A percentile compares a stretch with the other conserved stretches of the same genome.
These are phyloP conservation scores for Cirrhinus mrigala DNA, from an alignment of 2,797 vertebrate species.

Conservation along the genomic window DNA sequence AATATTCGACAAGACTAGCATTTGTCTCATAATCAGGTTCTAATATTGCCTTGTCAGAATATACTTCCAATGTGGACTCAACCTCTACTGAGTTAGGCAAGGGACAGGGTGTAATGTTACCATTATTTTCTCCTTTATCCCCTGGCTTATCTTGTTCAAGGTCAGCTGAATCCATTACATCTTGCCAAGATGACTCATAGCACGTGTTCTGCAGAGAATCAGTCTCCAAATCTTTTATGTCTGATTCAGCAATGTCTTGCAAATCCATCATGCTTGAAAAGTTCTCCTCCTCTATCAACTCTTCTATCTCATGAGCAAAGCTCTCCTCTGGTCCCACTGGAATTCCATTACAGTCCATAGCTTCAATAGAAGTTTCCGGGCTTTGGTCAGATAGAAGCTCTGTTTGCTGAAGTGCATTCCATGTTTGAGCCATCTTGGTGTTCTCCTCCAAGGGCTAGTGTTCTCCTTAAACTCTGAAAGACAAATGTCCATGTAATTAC, in stretches of 20 bases:
- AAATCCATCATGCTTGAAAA: conserved; percentile 63
- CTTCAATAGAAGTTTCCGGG: conserved; percentile 61
- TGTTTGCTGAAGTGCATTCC: conserved; percentile 72
- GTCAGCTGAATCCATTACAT: conserved; percentile 59
- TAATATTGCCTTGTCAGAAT: conserved; percentile 65
- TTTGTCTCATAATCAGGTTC: conserved; percentile 68
- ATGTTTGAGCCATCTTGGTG: conserved; percentile 76
- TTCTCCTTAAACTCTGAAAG: conserved; percentile 68
- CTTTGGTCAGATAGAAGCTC: conserved; percentile 66
- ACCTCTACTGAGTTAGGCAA: conserved; percentile 58
- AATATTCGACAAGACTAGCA: conserved; percentile 73
- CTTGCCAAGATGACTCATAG: conserved; percentile 68
- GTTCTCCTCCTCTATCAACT: conserved; percentile 69
- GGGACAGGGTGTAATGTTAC: conserved; percentile 38
- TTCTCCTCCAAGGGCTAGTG: conserved; percentile 51
- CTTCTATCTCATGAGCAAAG: conserved; percentile 69
- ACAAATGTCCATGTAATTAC: conserved; percentile 35
- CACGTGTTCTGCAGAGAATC: conserved; percentile 70
- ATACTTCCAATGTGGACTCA: conserved; percentile 53
- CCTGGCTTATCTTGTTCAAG: conserved; percentile 8
- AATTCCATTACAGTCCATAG: conserved; percentile 35
- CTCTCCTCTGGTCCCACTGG: conserved; percentile 68
- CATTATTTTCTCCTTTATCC: conserved; percentile 7
- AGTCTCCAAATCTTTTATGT: conserved; percentile 65
- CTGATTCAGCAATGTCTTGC: conserved; percentile 62